A percentile compares a stretch with the other conserved stretches of the same genome.
Evolutionary conservation across 2,113 vertebrate species (phyloP).

Genomic region (Pycnonotus jocosus): DNA sequence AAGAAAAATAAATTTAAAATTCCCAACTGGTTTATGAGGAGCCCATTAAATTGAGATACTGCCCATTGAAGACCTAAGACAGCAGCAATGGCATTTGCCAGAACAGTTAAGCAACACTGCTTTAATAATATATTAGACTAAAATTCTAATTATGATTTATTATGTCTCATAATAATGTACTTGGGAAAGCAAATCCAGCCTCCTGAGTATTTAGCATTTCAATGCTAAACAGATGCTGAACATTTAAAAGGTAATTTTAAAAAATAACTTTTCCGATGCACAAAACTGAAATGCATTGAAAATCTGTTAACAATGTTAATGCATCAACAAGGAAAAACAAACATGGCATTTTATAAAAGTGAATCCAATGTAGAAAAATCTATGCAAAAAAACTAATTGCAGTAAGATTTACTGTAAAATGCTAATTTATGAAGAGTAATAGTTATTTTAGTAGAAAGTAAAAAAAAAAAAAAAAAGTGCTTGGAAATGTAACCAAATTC

Average conservation of each 20-base stretch:
- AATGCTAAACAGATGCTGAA: not conserved
- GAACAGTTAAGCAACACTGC: not conserved
- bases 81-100: slow-evolving; percentile 4
- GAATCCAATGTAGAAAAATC: not conserved
- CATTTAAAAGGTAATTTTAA: not conserved
- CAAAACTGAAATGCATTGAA: not conserved
- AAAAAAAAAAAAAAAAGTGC: not conserved
- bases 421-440: not conserved
- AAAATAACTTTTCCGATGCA: not conserved
- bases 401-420: not conserved
- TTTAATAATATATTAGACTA: slow-evolving; percentile 26
- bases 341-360: not conserved
- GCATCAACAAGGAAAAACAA: not conserved
- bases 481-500: not conserved
- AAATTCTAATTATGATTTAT: slow-evolving; percentile 31
- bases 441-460: not conserved
- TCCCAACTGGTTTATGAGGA: not conserved
- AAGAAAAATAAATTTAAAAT: not conserved
- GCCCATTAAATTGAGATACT: slow-evolving; percentile 5
- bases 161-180: not conserved
- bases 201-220: not conserved
- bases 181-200: slow-evolving; percentile 2
- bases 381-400: not conserved
- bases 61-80: not conserved
- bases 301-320: not conserved